phyloP scores from a whole-genome alignment of 2,113 vertebrate species.

The Ondatra zibethicus region DNA sequence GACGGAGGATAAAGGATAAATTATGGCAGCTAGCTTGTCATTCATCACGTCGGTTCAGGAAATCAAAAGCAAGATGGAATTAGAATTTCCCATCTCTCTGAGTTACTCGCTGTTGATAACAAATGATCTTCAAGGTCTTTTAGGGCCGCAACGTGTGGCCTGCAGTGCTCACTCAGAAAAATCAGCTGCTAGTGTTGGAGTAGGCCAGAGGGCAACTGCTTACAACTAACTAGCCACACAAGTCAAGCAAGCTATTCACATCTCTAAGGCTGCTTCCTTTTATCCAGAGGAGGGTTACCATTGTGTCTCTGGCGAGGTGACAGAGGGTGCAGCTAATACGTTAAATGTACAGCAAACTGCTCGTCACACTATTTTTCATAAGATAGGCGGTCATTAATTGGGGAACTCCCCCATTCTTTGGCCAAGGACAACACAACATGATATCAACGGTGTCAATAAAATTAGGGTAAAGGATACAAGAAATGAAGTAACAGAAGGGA shows the following conservation, averaged over 20 bases:
- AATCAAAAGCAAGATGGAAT: conserved; percentile 34
- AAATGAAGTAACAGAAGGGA: neutral
- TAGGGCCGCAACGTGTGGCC: neutral
- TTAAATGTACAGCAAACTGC: neutral
- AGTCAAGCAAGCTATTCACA: conserved; percentile 36
- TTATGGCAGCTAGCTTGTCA: neutral
- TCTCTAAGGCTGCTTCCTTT: neutral
- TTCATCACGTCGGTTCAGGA: neutral
- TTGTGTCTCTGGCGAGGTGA: neutral
- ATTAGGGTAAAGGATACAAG: neutral
- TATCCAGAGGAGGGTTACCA: neutral
- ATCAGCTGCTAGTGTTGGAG: neutral
- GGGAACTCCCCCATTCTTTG: neutral
- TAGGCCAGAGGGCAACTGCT: neutral
- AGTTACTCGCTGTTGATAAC: neutral
- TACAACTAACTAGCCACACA: conserved; percentile 5
- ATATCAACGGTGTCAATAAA: neutral
- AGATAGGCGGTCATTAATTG: neutral
- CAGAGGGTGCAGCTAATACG: neutral
- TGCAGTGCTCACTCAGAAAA: neutral
- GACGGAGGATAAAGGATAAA: neutral
- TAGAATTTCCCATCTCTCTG: neutral
- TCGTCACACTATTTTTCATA: neutral
- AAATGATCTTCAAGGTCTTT: neutral
- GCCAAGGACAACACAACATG: neutral